Evolutionary conservation across 2,888 invertebrate species (phyloP), one percentile per base, ranked within the genome.

Genomic region (Agrenia bidenticulata): DNA sequence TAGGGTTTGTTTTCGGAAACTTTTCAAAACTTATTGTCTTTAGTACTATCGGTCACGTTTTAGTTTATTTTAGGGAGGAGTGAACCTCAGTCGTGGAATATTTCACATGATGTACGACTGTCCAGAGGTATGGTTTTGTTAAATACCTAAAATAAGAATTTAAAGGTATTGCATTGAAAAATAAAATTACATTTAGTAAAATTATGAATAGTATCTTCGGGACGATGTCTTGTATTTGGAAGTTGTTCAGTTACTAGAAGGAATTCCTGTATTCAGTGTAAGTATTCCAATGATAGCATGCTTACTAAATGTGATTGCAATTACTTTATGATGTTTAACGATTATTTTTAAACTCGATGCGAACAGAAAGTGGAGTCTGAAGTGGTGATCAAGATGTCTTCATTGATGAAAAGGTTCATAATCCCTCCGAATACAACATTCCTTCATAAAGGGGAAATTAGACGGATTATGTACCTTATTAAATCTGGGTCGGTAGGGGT

Each of bases 401-500:
- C 62, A 37, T 17, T 60, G 2, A 66, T 75, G 65, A 63, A 67
- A n/a, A 58, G 71, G 0, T 71, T 70, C 39, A 17, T 73, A 9
- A 62, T 75, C 11, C 75, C 75, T 32, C 70, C 73, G 1, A 67
- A 73, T 45, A 71, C 67, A 2, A 73, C 60, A 4, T 72, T 73
- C 50, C 23, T 72, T 27, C 65, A 60, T 2, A 66, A 57, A 21
- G 75, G 75, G 41, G 75, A 75, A 57, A 73, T 75, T 19, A 58
- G 75, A 32, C 49, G 75, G 45, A 64, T 70, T 19, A 65, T 75
- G 60, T 75, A 75, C 37, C 21, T 75, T 0, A 67, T 75, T 17
- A 71, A 65, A 57, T 32, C 59, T 45, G 75, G 75, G 15, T 74
- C 75, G 9, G 65, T 75, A 5, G 75, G 67, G 51, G 71, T 74